Evolutionary conservation across 2,113 vertebrate species (phyloP), one percentile per base, ranked within the genome.

Genomic region (Speoplatyrhinus poulsoni): DNA sequence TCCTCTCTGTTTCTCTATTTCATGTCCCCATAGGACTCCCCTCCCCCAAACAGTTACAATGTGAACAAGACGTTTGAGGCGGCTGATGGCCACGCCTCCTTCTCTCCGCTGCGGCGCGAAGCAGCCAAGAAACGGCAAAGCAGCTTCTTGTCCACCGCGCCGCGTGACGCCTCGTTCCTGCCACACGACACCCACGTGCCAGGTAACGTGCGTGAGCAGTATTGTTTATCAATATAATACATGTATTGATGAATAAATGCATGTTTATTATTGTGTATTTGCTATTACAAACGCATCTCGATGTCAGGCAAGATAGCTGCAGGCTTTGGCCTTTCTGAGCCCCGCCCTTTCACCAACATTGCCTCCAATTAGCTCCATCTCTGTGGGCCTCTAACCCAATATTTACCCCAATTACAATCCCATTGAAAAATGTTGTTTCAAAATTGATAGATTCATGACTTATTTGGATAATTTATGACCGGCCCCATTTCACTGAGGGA

Each of bases 401-500:
- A 93, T 91, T 94, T 89, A 88, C 88, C 85, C 82, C 84, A 93
- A 88, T 92, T 91, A 91, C 78, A 76, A 60, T 80, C 89, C 88
- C 91, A 91, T 77, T 84, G 88, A 93, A 91, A 93, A 94, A 91
- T 89, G 87, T 89, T 94, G 89, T 94, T 95, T 94, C 92, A 86
- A 93, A 95, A 94, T 92, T 90, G 90, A 95, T 94, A 94, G 90
- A 93, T 95, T 95, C 94, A 92, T 89, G 86, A 85, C 88, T 94
- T 92, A 92, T 83, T 88, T 91, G 91, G 90, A 95, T 94, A 94
- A 96, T 94, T 94, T 95, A 93, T 95, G 94, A 88, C 93, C 79
- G 91, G 84, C 69, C 80, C 92, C 79, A 89, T 92, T 94, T 90
- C 90, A 85, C 84, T 83, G 82, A 76, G 90, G 86, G 87, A 89